Conservation (phyloP, 2,888 invertebrate species). For the Gerris lacustris region DNA sequence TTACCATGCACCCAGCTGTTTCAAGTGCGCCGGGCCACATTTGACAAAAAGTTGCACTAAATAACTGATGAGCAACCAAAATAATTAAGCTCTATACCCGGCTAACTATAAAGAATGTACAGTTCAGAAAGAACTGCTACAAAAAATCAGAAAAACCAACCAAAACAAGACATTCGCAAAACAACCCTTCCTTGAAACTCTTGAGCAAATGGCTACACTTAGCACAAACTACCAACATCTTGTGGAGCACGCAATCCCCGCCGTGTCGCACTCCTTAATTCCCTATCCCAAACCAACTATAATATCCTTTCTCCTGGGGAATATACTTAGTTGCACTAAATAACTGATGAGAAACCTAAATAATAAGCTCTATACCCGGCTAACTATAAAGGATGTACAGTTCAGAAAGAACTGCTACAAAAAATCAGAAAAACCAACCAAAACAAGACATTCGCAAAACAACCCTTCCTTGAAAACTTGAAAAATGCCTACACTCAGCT, state of each 20-base stretch:
- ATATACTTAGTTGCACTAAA: neutral
- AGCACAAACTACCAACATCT: no score
- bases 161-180: no score
- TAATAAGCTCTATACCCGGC: neutral
- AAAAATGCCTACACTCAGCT: neutral
- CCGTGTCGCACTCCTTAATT: constrained; percentile 2
- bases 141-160: neutral
- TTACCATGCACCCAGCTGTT: neutral
- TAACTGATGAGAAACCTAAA: neutral
- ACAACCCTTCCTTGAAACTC: neutral
- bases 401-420: neutral
- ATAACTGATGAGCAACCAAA: neutral
- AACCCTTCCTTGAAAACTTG: neutral
- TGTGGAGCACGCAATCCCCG: constrained; percentile 26
- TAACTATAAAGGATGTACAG: neutral
- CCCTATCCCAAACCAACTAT: neutral
- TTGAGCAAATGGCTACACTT: neutral
- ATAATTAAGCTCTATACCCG: neutral
- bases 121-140: neutral
- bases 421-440: neutral
- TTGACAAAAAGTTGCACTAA: neutral
- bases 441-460: no score
- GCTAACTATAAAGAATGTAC: neutral
- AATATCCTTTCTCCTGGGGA: neutral
- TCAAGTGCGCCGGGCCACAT: neutral